Percentiles rank a stretch among this genome's conserved stretches.
Evolutionary conservation across 2,888 invertebrate genomes (phyloP).

Genomic region (Petrolisthes manimaculis): DNA sequence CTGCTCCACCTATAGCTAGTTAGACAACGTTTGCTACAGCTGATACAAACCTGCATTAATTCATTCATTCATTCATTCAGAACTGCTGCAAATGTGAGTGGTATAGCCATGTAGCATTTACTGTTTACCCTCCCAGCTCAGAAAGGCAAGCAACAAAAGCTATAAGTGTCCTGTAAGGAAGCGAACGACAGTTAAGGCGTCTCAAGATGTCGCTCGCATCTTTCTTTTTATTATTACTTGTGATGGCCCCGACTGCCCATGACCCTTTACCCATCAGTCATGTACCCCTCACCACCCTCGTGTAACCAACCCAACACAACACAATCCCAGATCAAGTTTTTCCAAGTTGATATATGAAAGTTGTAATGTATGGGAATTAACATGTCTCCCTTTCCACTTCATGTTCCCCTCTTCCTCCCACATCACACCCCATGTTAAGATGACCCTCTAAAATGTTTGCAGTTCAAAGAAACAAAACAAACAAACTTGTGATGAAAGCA

Average conservation of each 20-base stretch:
- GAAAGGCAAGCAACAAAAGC: background rate
- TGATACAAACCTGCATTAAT: too few relatives aligned
- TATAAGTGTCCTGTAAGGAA: conserved; percentile 47
- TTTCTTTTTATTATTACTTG: conserved; percentile 30
- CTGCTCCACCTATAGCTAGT: too few relatives aligned
- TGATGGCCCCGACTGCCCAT: conserved; percentile 34
- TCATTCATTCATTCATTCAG: background rate
- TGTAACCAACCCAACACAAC: conserved; percentile 1
- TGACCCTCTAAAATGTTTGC: background rate
- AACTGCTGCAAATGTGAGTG: background rate
- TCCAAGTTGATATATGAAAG: too few relatives aligned
- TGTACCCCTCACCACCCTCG: background rate
- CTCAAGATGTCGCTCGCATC: conserved; percentile 33
- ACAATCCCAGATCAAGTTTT: background rate
- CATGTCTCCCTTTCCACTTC: too few relatives aligned
- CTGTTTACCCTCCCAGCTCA: background rate
- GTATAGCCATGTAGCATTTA: too few relatives aligned
- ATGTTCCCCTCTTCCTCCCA: background rate
- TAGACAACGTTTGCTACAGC: too few relatives aligned
- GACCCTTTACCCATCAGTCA: background rate
- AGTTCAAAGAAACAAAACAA: too few relatives aligned
- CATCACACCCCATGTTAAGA: conserved; percentile 23
- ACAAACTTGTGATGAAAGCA: too few relatives aligned
- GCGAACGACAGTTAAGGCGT: conserved; percentile 28
- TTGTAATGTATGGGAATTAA: too few relatives aligned